A percentile compares a stretch with the other conserved stretches of the same genome.
phyloP scores from a whole-genome alignment of 2,797 vertebrate genomes.

The Artibeus jamaicensis region DNA sequence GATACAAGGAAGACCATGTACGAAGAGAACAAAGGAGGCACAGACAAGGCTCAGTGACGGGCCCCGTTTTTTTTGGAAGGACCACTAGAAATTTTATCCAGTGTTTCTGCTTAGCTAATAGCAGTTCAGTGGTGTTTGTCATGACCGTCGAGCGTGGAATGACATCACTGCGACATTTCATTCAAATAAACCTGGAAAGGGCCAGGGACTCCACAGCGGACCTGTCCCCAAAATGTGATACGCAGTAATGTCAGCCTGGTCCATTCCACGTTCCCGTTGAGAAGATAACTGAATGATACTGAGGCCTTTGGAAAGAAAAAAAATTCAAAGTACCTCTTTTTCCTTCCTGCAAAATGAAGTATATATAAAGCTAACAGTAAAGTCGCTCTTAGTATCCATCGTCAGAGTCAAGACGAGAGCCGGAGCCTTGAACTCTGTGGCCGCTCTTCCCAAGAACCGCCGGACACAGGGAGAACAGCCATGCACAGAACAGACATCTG shows the following conservation, averaged over 20 bases:
- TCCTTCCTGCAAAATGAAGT: neutral
- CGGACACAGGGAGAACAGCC: too few species aligned
- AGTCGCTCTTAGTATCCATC: neutral
- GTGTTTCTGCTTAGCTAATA: neutral
- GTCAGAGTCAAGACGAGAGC: neutral
- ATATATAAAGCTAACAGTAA: neutral
- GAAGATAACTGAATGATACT: neutral
- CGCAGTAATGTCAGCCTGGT: neutral
- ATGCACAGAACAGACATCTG: too few species aligned
- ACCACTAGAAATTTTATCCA: neutral
- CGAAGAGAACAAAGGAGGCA: neutral
- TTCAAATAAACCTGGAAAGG: slow-evolving; percentile 54
- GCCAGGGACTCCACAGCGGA: neutral
- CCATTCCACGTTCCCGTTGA: neutral
- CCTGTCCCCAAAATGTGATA: neutral
- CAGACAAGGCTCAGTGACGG: rapidly evolving
- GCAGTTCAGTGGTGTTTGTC: neutral
- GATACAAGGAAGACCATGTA: neutral
- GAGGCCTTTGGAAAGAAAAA: neutral
- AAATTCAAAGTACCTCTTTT: neutral
- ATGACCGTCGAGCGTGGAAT: neutral
- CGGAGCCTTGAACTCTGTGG: neutral
- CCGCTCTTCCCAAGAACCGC: neutral
- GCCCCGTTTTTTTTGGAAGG: neutral
- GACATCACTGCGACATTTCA: slow-evolving; percentile 35